Percentiles rank a stretch among this genome's conserved stretches.
These are phyloP conservation scores for Phengaris arion DNA, from an alignment of 2,888 invertebrate genomes.

Conservation along the genomic window DNA sequence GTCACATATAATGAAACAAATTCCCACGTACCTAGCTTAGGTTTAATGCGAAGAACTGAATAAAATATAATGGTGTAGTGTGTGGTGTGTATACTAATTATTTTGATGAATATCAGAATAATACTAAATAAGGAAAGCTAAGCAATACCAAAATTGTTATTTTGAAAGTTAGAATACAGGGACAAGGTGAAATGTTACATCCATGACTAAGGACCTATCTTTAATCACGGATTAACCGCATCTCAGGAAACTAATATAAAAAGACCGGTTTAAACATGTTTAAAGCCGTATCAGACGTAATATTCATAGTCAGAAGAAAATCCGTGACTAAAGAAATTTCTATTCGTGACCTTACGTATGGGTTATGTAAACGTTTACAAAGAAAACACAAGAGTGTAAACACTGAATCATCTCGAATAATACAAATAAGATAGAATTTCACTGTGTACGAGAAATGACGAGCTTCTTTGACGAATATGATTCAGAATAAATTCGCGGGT, in stretches of 20 bases:
- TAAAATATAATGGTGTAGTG: too few relatives aligned
- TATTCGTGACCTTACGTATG: slow-evolving; percentile 49
- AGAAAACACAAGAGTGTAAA: slow-evolving; percentile 19
- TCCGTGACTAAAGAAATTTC: slow-evolving; percentile 11
- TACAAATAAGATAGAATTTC: slow-evolving; percentile 2
- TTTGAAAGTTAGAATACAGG: too few relatives aligned
- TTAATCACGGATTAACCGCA: too few relatives aligned
- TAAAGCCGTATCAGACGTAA: neutral
- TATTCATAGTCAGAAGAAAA: slow-evolving; percentile 11
- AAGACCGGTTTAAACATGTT: neutral
- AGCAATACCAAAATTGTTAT: too few relatives aligned
- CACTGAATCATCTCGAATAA: slow-evolving; percentile 28
- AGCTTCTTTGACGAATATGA: neutral
- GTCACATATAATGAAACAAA: neutral
- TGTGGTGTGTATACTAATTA: too few relatives aligned
- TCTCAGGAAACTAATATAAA: too few relatives aligned
- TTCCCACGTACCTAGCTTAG: neutral
- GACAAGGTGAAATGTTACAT: too few relatives aligned
- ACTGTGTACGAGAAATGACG: neutral
- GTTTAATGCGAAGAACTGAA: too few relatives aligned
- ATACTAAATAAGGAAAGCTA: too few relatives aligned
- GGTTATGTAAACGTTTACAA: slow-evolving; percentile 55
- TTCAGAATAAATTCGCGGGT: too few relatives aligned
- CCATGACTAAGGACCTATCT: too few relatives aligned
- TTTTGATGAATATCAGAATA: too few relatives aligned